Evolutionary conservation across 2,797 vertebrate genomes (phyloP).

Genomic region (Nannoperca australis): DNA sequence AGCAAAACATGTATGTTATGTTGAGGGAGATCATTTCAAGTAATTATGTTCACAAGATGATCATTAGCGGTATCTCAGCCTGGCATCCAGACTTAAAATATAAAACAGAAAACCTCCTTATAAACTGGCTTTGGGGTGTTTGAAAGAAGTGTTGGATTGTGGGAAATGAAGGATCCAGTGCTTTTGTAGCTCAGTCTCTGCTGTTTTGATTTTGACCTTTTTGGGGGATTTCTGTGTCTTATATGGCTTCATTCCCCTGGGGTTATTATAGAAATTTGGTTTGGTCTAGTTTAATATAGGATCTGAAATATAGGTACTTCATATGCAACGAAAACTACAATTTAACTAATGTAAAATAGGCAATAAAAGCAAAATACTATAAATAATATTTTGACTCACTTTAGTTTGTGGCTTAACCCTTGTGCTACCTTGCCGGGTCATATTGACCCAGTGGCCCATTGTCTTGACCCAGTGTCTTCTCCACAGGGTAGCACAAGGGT

Average conservation of each 20-base stretch:
- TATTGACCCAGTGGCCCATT: too few species aligned
- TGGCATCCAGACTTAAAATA: too few species aligned
- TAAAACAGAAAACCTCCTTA: too few species aligned
- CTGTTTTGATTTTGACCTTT: neutral
- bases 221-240: too few species aligned
- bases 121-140: too few species aligned
- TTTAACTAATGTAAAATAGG: neutral
- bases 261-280: neutral
- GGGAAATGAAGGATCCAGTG: neutral
- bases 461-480: too few species aligned
- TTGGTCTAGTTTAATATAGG: neutral
- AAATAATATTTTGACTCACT: too few species aligned
- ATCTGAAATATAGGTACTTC: neutral
- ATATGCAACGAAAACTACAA: neutral
- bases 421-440: too few species aligned
- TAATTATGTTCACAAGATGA: neutral
- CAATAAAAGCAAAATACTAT: too few species aligned
- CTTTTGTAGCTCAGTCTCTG: neutral
- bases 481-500: neutral
- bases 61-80: too few species aligned
- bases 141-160: neutral
- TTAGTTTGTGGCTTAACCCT: too few species aligned
- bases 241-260: neutral
- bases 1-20: neutral
- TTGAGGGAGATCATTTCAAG: neutral